Evolutionary conservation across 2,888 invertebrate species (phyloP).

Genomic region (Athalia cordata): DNA sequence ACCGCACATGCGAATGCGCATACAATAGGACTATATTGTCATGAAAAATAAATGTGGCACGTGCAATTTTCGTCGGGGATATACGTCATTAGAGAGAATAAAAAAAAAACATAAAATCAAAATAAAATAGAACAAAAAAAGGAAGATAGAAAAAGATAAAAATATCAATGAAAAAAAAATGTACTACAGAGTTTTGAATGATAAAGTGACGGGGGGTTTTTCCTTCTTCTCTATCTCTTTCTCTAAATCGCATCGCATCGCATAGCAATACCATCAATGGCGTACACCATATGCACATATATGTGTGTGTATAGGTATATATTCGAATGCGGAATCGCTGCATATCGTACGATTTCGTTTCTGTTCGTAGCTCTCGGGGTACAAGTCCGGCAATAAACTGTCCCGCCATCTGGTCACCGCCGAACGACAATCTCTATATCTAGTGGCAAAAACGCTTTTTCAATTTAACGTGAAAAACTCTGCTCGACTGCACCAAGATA

Average conservation of each 20-base stretch:
- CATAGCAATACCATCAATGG: background rate
- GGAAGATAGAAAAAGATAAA: background rate
- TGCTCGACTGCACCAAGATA: conserved; percentile 58
- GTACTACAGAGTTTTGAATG: conserved; percentile 21
- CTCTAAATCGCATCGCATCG: conserved; percentile 1
- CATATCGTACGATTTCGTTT: conserved; percentile 25
- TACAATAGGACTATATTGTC: too few species aligned
- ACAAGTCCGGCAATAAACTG: conserved; percentile 45
- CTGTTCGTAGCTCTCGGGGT: conserved; percentile 27
- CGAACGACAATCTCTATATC: conserved; percentile 42
- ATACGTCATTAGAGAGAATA: too few species aligned
- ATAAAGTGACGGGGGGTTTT: conserved; percentile 12
- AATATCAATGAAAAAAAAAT: background rate
- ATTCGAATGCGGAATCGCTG: background rate
- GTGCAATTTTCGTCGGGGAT: too few species aligned
- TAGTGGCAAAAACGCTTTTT: conserved; percentile 47
- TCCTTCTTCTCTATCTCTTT: background rate
- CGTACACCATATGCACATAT: background rate
- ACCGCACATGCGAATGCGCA: too few species aligned
- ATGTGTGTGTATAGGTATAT: background rate
- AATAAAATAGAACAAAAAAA: conserved; percentile 2
- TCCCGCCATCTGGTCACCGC: conserved; percentile 40
- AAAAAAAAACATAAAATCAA: too few species aligned
- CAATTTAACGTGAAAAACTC: conserved; percentile 38
- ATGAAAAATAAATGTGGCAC: too few species aligned